phyloP scores from a whole-genome alignment of 2,888 invertebrate species.

The Augiades crinisus region DNA sequence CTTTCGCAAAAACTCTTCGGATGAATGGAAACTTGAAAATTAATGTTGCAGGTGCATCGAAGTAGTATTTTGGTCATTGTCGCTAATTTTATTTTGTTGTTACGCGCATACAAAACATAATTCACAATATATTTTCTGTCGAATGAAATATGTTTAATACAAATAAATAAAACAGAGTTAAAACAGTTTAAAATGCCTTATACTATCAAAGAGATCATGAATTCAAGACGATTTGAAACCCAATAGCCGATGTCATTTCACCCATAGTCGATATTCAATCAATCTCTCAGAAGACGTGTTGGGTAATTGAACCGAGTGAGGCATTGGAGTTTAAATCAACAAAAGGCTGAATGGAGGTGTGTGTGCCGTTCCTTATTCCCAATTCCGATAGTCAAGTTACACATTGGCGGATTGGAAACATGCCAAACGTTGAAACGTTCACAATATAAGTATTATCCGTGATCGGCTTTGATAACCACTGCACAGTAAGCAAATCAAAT shows the following conservation, averaged over 20 bases:
- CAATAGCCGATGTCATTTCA: background rate
- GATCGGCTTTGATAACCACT: slow-evolving; percentile 10
- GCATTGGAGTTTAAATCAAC: slow-evolving; percentile 21
- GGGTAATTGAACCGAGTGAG: slow-evolving; percentile 18
- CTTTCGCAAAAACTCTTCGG: no score
- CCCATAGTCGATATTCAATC: slow-evolving; percentile 2
- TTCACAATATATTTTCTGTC: no score
- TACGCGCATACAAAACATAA: no score
- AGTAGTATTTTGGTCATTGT: no score
- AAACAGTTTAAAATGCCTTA: no score
- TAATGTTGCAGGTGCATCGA: no score
- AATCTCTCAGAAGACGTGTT: slow-evolving; percentile 7
- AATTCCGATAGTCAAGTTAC: slow-evolving; percentile 32
- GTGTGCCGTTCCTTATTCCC: slow-evolving; percentile 24
- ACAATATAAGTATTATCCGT: slow-evolving; percentile 31
- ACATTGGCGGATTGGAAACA: slow-evolving; percentile 33
- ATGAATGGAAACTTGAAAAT: no score
- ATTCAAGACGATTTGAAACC: slow-evolving; percentile 3
- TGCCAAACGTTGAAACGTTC: slow-evolving; percentile 39
- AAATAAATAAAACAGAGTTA: background rate
- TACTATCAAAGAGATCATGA: no score
- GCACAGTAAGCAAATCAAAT: background rate
- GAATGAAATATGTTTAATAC: no score
- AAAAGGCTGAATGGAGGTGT: slow-evolving; percentile 31
- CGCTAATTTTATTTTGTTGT: no score